Evolutionary conservation across 2,888 invertebrate genomes (phyloP), one percentile per base, ranked within the genome.

Genomic region (Synanthedon tipuliformis): DNA sequence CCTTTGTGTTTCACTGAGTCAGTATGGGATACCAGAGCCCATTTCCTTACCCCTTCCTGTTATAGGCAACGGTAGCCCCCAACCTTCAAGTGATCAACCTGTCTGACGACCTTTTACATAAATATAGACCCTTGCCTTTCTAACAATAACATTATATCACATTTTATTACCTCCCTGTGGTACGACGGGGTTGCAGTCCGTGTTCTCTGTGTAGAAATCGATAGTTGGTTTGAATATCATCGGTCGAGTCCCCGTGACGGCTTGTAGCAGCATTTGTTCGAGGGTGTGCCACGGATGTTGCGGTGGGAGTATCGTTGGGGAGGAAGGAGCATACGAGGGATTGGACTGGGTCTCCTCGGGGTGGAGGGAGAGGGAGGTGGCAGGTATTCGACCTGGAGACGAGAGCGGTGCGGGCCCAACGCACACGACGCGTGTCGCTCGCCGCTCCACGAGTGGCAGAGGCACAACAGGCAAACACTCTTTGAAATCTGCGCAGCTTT

Each of bases 181-280:
- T 10, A 92, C 92, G 18, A 92, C 81, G 2, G 95, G 94, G 65
- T 90, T 90, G 51, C 83, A 91, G 57, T 93, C 91, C 54, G 91
- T 91, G 54, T 87, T 87, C 59, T 89, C 89, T 0, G 91, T 92
- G 69, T 94, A 93, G 52, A 96, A 83, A 59, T 93, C 92, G 34
- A 93, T 83, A 1, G 92, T 91, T 0, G 96, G 95, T 68, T 93
- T 93, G 74, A 95, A 95, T 58, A 93, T 90, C 86, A 94, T 90
- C 4, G 93, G 92, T 18, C 91, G 85, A 3, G 89, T 85, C 51
- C 92, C 92, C 55, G 90, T 90, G 3, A 91, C 92, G 56, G 92
- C 92, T 56, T 92, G 90, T 5, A 94, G 85, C 23, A 95, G 73
- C 81, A 93, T 91, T 78, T 95, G 93, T 73, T 95, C 95, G 40